Conservation (phyloP, 1,140 invertebrate genomes). For the Diprion similis region DNA sequence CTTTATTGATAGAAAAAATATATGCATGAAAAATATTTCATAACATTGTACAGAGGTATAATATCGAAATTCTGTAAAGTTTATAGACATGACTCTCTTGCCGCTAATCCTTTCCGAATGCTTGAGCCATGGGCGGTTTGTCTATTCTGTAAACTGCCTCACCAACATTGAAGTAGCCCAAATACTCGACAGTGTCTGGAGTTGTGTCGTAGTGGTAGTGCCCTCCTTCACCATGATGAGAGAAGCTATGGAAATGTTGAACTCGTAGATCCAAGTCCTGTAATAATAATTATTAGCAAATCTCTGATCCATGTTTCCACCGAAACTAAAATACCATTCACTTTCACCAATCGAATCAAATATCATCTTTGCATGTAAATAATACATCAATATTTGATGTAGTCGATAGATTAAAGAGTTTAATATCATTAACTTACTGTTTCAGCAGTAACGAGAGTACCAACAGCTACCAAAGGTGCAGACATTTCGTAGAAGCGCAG, state of each 20-base stretch:
- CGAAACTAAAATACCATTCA: background rate
- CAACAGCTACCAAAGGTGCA: slow-evolving; percentile 85
- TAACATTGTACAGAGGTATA: background rate
- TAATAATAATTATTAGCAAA: slow-evolving; percentile 34
- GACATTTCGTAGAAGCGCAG: slow-evolving; percentile 91
- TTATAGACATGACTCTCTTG: slow-evolving; percentile 18
- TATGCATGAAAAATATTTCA: background rate
- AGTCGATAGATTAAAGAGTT: background rate
- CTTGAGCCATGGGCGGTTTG: slow-evolving; percentile 67
- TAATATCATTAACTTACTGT: slow-evolving; percentile 66
- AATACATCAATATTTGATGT: background rate
- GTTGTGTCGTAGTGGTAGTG: slow-evolving; percentile 96
- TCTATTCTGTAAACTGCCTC: slow-evolving; percentile 81
- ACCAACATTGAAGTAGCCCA: slow-evolving; percentile 86
- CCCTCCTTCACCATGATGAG: slow-evolving; percentile 85
- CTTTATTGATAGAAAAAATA: slow-evolving; percentile 1
- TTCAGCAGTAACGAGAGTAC: slow-evolving; percentile 88
- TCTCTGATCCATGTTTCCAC: background rate
- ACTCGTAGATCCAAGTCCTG: slow-evolving; percentile 87
- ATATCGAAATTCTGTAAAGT: background rate
- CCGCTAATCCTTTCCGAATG: slow-evolving; percentile 66
- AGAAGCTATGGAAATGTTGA: slow-evolving; percentile 95
- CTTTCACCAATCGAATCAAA: background rate
- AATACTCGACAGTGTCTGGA: slow-evolving; percentile 82
- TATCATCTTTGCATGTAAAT: background rate